phyloP scores from a whole-genome alignment of 2,888 invertebrate genomes.

The Autographa pulchrina region DNA sequence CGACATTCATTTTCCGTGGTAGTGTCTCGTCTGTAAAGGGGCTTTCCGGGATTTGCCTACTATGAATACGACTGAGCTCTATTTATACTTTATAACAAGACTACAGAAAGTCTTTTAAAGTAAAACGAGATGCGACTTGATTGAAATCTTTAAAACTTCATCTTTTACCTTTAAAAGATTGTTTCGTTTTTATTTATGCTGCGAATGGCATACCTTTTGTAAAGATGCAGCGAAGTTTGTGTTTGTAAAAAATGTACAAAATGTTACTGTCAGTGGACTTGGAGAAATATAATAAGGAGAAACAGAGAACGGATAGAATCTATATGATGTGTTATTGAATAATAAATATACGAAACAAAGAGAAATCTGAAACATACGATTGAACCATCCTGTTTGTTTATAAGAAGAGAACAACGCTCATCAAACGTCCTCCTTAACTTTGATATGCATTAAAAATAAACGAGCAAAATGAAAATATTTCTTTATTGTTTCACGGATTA shows the following conservation, averaged over 20 bases:
- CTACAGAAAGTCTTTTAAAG: slow-evolving; percentile 62
- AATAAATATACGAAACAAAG: neutral
- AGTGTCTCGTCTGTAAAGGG: slow-evolving; percentile 58
- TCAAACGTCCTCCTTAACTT: slow-evolving; percentile 16
- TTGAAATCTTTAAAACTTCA: slow-evolving; percentile 64
- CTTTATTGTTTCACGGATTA: slow-evolving; percentile 48
- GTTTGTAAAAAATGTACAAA: neutral
- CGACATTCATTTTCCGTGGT: slow-evolving; percentile 62
- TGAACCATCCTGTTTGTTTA: neutral
- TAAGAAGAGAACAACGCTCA: slow-evolving; percentile 1
- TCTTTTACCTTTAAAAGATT: slow-evolving; percentile 29
- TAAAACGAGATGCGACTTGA: slow-evolving; percentile 52
- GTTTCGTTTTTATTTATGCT: slow-evolving; percentile 22
- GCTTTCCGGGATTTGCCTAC: slow-evolving; percentile 62
- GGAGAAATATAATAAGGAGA: neutral
- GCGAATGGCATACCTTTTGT: slow-evolving; percentile 6
- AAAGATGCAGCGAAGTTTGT: slow-evolving; percentile 9
- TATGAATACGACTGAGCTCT: slow-evolving; percentile 61
- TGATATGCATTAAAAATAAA: slow-evolving; percentile 8
- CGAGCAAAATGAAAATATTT: slow-evolving; percentile 30
- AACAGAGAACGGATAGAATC: neutral
- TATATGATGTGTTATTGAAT: neutral
- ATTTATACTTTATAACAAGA: slow-evolving; percentile 67
- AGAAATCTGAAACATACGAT: neutral
- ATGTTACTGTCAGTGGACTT: neutral